Conservation (phyloP, 2,113 vertebrate genomes). For the Candoia aspera region DNA sequence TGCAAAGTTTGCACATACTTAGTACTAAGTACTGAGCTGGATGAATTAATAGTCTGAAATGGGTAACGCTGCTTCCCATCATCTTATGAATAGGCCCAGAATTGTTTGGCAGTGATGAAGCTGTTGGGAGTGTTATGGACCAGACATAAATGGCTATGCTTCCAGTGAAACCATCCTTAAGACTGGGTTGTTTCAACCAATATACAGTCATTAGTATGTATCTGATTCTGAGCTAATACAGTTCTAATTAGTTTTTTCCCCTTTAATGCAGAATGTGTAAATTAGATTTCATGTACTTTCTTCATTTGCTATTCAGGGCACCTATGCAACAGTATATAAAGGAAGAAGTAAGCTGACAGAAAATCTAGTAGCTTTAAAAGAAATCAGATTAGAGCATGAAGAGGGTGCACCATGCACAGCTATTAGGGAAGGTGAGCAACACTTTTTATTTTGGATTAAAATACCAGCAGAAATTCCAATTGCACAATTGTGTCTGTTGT, state of each 20-base stretch:
- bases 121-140: not conserved
- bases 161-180: not conserved
- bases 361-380: slow-evolving; percentile 97
- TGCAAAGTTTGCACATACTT: not conserved
- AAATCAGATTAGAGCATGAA: slow-evolving; percentile 97
- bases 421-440: slow-evolving; percentile 90
- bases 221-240: not conserved
- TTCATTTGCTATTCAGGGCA: slow-evolving; percentile 79
- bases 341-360: slow-evolving; percentile 98
- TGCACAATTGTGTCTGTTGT: no score
- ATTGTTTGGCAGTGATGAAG: not conserved
- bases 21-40: not conserved
- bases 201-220: not conserved
- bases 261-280: not conserved
- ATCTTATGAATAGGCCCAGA: not conserved
- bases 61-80: not conserved
- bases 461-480: not conserved
- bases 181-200: not conserved
- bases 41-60: not conserved
- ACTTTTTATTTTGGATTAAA: not conserved
- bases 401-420: slow-evolving; percentile 97
- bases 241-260: not conserved
- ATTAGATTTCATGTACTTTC: slow-evolving; percentile 24
- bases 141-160: not conserved
- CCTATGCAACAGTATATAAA: slow-evolving; percentile 98